Evolutionary conservation across 2,888 invertebrate species (phyloP), one percentile per base, ranked within the genome.

Genomic region (Tetanocera ferruginea): DNA sequence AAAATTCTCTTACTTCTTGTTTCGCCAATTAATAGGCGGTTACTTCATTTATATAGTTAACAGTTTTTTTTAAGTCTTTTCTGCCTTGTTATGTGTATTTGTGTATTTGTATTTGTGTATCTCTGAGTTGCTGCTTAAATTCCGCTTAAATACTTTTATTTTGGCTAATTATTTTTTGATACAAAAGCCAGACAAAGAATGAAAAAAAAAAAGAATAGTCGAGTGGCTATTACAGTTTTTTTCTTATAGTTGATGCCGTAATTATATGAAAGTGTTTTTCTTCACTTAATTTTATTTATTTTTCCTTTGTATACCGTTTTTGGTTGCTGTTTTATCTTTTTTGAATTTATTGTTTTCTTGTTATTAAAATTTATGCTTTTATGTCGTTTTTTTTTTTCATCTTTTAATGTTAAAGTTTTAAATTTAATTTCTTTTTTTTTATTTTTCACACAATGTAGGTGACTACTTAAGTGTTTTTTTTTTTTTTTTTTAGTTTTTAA

Each of bases 221-320:
- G 19, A 55, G 55, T 55, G 55, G 9, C 23, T 23, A 23, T 19
- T 23, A 19, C n/a, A 55, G 19, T 55, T 19, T 23, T 55, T 55
- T 55, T n/a, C n/a, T 55, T 55, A 19, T 23, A 55, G 19, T 55
- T 55, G 51, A 51, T 14, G 51, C 51, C 5, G n/a, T 71, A 52
- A 34, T 52, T 55, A 34, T 55, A 71, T 71, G 71, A 71, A 71
- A 71, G 71, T 70, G 70, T 70, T 70, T 67, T 70, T 52, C 31
- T 57, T 52, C 55, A 31, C 55, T 55, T 57, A 25, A n/a, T 52
- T 55, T 19, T 72, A 17, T 69, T 17, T 25, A n/a, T 25, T 5
- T 25, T 43, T 37, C 17, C 19, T 43, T 37, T 34, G 4, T 67
- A 11, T 14, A 19, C 19, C n/a, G 14, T 28, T 34, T 9, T 43